Base-by-base conservation (phyloP, 2,113 vertebrate species). In the Ptilorrhoa leucosticta region DNA sequence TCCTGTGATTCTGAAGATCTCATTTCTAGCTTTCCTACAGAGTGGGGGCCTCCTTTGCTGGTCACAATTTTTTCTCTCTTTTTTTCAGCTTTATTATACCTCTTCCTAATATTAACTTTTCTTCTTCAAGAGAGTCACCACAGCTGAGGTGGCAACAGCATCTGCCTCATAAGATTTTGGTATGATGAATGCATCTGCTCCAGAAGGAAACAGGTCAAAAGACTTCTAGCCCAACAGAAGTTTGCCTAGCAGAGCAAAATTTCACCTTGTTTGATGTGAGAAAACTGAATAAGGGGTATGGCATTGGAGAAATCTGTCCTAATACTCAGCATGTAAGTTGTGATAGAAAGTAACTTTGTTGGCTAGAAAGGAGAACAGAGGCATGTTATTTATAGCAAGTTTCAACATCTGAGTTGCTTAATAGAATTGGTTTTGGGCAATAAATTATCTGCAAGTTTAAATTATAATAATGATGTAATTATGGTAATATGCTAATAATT, bases 401-500 rank as follows among this genome's bases (percentile, higher is more conserved):
- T 86, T 76, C 45, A 88, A 28, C 14, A 44, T 85, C 18, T 69
- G 57, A 94, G 15, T 68, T 93, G 24, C 78, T 79, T 88, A 61
- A 80, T 65, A 77, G 66, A 80, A 94, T 37, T 63, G 8, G 35
- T 22, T 93, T 92, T 4, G 24, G 35, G 64, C 45, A 87, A 90
- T 89, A 89, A 92, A 73, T 92, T 86, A n/a, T 81, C 47, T 72
- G 22, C 63, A 89, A 78, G 31, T 94, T 90, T 83, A 83, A 93
- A 90, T 95, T 90, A 83, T 72, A 86, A 94, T 87, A 90, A 92
- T 89, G 83, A 83, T 71, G 60, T 40, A 77, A 94, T 95, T 93
- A 92, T 93, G 83, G 30, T 92, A 94, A 93, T 96, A 73, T 54
- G 50, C 23, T 94, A 95, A 89, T 95, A 96, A 95, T 77, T 83